Conservation (phyloP, 1,140 invertebrate species). For the Stratiolaelaps scimitus region DNA sequence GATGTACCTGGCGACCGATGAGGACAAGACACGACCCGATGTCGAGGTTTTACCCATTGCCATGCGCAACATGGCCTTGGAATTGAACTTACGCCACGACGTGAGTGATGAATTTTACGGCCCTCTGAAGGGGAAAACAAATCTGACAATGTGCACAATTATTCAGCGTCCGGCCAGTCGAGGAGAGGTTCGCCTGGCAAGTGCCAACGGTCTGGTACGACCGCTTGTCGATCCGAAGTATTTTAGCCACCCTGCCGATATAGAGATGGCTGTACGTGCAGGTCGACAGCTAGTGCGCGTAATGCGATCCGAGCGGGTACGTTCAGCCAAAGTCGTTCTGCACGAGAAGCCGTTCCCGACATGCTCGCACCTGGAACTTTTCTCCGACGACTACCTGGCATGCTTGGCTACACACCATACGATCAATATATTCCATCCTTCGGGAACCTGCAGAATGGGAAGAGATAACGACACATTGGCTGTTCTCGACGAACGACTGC, state of each 20-base stretch:
- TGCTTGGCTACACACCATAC: neutral
- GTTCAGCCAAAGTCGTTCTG: neutral
- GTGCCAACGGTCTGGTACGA: conserved; percentile 33
- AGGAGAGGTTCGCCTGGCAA: conserved; percentile 35
- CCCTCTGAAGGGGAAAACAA: neutral
- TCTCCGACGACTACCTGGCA: neutral
- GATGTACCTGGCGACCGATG: no score
- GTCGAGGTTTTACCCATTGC: no score
- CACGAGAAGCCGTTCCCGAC: neutral
- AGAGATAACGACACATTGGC: neutral
- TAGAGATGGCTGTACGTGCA: conserved; percentile 1
- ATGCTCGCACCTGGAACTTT: neutral
- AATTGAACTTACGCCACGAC: no score
- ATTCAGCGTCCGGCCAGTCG: conserved; percentile 35
- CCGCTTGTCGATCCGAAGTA: conserved; percentile 38
- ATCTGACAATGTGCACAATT: neutral
- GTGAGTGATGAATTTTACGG: conserved; percentile 3
- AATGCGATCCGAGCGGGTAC: neutral
- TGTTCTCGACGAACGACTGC: conserved; percentile 32
- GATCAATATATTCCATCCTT: neutral
- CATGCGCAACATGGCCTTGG: no score
- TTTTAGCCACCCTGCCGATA: conserved; percentile 36
- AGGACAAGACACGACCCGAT: no score
- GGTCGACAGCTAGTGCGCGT: neutral
- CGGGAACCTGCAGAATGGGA: neutral